Conservation (phyloP, 2,888 invertebrate genomes). For the Sminthurinus aureus region DNA sequence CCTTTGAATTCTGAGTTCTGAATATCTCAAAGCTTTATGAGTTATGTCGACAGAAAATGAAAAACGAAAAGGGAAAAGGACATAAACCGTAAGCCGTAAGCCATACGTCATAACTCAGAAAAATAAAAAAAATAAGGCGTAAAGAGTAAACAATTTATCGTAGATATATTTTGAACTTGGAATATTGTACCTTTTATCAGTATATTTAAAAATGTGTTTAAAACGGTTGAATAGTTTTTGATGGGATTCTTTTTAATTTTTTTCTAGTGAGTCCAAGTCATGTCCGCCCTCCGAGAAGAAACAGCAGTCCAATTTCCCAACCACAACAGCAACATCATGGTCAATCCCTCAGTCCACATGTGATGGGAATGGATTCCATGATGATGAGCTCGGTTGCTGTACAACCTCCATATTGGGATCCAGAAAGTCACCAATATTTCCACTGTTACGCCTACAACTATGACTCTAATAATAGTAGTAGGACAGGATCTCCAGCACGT, state of each 20-base stretch:
- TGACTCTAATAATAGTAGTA: neutral
- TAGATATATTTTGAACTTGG: too few relatives aligned
- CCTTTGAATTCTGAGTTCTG: too few relatives aligned
- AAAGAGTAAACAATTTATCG: too few relatives aligned
- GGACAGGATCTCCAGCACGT: conserved; percentile 7
- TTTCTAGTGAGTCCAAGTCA: conserved; percentile 39
- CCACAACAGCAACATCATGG: neutral
- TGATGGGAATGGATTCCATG: conserved; percentile 14
- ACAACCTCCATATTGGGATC: conserved; percentile 41
- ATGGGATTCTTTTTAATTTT: neutral
- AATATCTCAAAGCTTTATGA: too few relatives aligned
- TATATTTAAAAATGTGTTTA: too few relatives aligned
- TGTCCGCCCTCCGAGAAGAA: conserved; percentile 27
- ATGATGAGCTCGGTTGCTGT: conserved; percentile 23
- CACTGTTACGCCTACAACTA: conserved; percentile 30
- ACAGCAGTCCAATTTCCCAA: conserved; percentile 39
- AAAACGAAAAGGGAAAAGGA: too few relatives aligned
- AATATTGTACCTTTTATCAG: too few relatives aligned
- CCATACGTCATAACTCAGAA: too few relatives aligned
- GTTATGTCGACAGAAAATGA: too few relatives aligned
- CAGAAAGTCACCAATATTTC: conserved; percentile 39
- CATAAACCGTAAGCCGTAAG: too few relatives aligned
- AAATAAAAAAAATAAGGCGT: too few relatives aligned
- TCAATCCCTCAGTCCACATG: conserved; percentile 27
- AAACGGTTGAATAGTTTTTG: neutral